A percentile compares a stretch with the other conserved stretches of the same genome.
Conservation (phyloP, 2,113 vertebrate genomes). For the Pollimyrus isidori region DNA sequence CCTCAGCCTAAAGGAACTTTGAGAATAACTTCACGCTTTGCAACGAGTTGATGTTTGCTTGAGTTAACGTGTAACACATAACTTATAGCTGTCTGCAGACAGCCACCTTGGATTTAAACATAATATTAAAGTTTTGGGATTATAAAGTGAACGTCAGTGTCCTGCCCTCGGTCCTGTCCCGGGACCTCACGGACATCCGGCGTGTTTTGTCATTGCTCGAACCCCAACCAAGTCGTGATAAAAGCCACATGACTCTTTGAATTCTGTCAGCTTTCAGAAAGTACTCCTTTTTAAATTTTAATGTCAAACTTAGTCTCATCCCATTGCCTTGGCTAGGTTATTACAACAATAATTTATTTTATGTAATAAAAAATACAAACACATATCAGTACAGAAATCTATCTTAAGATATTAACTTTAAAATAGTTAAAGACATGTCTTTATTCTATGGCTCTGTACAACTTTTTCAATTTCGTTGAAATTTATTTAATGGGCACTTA, state of each 20-base stretch:
- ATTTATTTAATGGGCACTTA: neutral
- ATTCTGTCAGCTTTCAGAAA: neutral
- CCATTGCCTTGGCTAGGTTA: neutral
- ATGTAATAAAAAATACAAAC: neutral
- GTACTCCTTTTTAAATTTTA: neutral
- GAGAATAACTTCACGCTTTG: neutral
- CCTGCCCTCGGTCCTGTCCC: neutral
- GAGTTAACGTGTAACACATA: neutral
- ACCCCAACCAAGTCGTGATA: neutral
- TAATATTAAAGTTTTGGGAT: neutral
- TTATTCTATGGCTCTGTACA: neutral
- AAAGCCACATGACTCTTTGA: neutral
- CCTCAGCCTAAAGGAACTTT: neutral
- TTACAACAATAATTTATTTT: neutral
- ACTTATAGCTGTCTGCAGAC: neutral
- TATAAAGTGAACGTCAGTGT: neutral
- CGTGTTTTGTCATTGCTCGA: neutral
- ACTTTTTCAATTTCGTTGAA: neutral
- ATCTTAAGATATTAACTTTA: neutral
- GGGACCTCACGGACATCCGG: neutral
- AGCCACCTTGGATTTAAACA: neutral
- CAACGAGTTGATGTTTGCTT: neutral
- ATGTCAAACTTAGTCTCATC: neutral
- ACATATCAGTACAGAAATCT: neutral
- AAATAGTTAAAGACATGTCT: neutral